Conservation (phyloP, 2,888 invertebrate genomes). For the Epinotia ramella region DNA sequence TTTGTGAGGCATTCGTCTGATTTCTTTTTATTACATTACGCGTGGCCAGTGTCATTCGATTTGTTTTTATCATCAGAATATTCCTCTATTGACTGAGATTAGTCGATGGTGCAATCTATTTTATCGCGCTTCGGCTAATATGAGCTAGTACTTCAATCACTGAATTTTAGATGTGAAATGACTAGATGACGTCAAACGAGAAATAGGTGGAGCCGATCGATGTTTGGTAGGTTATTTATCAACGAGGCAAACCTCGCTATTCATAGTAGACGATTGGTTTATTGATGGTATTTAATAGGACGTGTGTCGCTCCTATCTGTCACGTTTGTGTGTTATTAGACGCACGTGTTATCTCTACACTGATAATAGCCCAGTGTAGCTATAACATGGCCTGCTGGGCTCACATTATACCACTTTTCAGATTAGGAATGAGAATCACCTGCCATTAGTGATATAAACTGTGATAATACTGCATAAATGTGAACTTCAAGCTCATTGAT, state of each 20-base stretch:
- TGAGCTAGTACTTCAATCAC: conserved; percentile 55
- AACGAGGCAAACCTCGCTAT: conserved; percentile 12
- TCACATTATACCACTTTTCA: conserved; percentile 23
- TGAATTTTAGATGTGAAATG: conserved; percentile 57
- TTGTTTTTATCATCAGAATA: conserved; percentile 28
- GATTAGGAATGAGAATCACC: conserved; percentile 26
- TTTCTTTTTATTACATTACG: conserved; percentile 53
- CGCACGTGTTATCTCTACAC: conserved; percentile 32
- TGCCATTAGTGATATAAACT: conserved; percentile 40
- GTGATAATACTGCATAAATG: conserved; percentile 43
- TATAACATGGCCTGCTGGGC: conserved; percentile 16
- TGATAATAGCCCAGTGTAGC: conserved; percentile 29
- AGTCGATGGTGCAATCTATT: conserved; percentile 47
- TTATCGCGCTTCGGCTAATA: conserved; percentile 49
- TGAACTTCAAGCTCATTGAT: conserved; percentile 33
- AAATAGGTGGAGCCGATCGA: conserved; percentile 38
- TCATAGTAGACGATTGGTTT: conserved; percentile 30
- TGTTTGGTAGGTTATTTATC: conserved; percentile 32
- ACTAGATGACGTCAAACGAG: conserved; percentile 54
- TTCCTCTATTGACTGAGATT: conserved; percentile 14
- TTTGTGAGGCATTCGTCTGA: conserved; percentile 51
- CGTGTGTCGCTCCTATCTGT: conserved; percentile 19
- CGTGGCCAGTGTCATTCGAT: conserved; percentile 30
- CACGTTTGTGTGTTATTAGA: conserved; percentile 28
- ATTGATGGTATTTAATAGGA: conserved; percentile 8